Percentiles rank a stretch among this genome's conserved stretches.
These are phyloP conservation scores for Chrysomela aeneicollis DNA, from an alignment of 2,888 invertebrate species.

Conservation along the genomic window DNA sequence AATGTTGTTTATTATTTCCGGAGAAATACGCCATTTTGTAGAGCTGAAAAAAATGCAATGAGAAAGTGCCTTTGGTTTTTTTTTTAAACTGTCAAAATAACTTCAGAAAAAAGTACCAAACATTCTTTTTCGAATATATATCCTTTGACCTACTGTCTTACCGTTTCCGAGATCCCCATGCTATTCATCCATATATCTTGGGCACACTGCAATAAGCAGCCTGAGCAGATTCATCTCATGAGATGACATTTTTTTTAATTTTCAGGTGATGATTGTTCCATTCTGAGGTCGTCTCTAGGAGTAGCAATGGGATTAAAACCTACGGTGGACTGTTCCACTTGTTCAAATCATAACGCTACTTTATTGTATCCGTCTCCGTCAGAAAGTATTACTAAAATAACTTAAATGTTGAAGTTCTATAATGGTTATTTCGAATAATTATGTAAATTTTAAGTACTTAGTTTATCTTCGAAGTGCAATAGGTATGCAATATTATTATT, in stretches of 20 bases:
- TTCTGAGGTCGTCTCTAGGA: constrained; percentile 44
- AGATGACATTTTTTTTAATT: constrained; percentile 9
- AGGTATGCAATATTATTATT: not conserved
- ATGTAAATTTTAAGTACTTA: not conserved
- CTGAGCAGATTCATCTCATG: too few relatives aligned
- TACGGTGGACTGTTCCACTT: constrained; percentile 51
- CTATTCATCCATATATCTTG: too few relatives aligned
- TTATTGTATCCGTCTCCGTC: constrained; percentile 19
- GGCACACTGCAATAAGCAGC: too few relatives aligned
- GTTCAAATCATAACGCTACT: constrained; percentile 42
- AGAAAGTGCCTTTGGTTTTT: too few relatives aligned
- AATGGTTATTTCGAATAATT: not conserved
- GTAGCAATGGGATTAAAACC: constrained; percentile 49
- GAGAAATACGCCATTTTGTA: too few relatives aligned
- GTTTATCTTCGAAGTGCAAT: not conserved
- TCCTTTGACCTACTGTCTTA: too few relatives aligned
- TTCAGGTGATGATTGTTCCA: constrained; percentile 47
- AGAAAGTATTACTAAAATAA: constrained; percentile 24
- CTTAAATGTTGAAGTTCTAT: constrained; percentile 13
- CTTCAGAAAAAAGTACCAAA: too few relatives aligned
- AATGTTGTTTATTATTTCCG: too few relatives aligned
- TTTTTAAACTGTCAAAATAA: too few relatives aligned
- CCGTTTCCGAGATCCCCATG: too few relatives aligned
- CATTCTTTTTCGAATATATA: too few relatives aligned
- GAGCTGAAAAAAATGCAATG: too few relatives aligned